phyloP scores from a whole-genome alignment of 2,797 vertebrate genomes.

The Pseudocheirus occidentalis region DNA sequence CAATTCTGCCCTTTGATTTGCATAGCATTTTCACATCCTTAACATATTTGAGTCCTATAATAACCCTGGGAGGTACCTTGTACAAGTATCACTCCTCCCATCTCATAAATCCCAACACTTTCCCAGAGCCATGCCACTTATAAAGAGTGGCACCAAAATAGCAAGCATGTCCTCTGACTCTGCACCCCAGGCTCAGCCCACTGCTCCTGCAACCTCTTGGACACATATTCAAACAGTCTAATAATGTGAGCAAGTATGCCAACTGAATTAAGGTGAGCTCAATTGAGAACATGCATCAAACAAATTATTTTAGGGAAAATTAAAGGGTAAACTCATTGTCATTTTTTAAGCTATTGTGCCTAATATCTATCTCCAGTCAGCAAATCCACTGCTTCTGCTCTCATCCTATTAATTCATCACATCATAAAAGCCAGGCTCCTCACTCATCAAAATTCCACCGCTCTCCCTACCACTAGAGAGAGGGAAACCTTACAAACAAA shows the following conservation, averaged over 20 bases:
- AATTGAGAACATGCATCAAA: neutral
- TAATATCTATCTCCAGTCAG: neutral
- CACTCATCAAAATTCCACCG: neutral
- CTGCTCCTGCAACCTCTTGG: neutral
- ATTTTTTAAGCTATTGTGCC: neutral
- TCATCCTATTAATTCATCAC: neutral
- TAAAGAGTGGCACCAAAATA: neutral
- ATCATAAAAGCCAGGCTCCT: neutral
- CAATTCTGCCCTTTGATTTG: neutral
- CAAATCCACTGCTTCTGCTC: neutral
- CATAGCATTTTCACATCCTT: neutral
- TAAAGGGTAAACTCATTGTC: neutral
- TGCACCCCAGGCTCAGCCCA: neutral
- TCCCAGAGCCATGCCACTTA: neutral
- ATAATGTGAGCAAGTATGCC: neutral
- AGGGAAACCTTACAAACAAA: neutral
- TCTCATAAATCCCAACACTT: neutral
- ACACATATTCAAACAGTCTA: neutral
- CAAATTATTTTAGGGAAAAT: neutral
- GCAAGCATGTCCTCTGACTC: neutral
- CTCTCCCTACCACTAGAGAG: neutral
- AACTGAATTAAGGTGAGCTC: neutral
- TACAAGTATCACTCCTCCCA: neutral
- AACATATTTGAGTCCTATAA: neutral
- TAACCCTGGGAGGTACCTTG: neutral